Evolutionary conservation across 2,797 vertebrate species (phyloP), one percentile per base, ranked within the genome.

Genomic region (Microchirus variegatus): DNA sequence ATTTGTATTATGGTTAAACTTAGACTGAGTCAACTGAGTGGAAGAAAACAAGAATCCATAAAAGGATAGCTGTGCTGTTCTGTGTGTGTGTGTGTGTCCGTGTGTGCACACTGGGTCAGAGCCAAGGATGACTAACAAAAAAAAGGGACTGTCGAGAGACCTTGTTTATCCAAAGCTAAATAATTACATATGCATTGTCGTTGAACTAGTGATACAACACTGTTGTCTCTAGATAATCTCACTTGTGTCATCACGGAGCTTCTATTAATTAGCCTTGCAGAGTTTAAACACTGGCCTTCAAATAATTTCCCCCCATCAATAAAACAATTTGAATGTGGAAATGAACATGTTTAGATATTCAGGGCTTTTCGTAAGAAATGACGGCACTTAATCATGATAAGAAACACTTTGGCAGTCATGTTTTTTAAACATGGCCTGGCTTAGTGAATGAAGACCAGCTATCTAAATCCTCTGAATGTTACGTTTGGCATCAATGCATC

Each of bases 191-290:
- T 19, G 12, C 13, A 42, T n/a, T 12, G 13, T 17, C 42, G 35
- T 37, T 67, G 26, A 78, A 49, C 48, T 18, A 37, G 64, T 67
- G 15, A 53, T 75, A 56, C 48, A 48, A 72, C 43, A 59, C 17
- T 43, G 35, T 41, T 12, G 49, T 49, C 18, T 38, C 8, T 3
- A 2, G 47, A 57, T 75, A 42, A 70, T 63, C 44, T 55, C 11
- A 1, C 52, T 66, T 50, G 48, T 46, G 57, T 67, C 50, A 19
- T 31, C 13, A 42, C 12, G 37, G 52, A 48, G 43, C 18, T 47
- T 51, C n/a, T 44, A 36, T 53, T 51, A 56, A 53, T 78, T 46
- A 48, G 37, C 52, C 46, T 53, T 14, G 0, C 9, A 54, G 53
- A 63, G 74, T 41, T 51, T 10, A 53, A 40, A 71, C 57, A 57